These are phyloP conservation scores for Nyctereutes procyonoides DNA, from an alignment of 2,113 vertebrate genomes.

Conservation along the genomic window DNA sequence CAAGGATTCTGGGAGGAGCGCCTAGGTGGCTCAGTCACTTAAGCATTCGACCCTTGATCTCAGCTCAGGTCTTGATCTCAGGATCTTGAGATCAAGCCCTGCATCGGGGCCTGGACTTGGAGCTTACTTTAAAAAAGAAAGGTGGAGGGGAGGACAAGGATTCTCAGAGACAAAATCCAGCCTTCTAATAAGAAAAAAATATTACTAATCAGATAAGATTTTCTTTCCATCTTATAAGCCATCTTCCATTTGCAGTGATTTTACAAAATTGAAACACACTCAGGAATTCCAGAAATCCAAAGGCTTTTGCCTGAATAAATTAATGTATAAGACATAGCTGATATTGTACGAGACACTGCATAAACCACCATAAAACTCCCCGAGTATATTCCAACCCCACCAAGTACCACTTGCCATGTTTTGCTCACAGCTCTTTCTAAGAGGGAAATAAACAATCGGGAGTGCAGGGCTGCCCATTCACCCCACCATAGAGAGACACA, in stretches of 20 bases:
- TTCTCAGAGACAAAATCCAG: not conserved
- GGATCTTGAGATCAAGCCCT: not conserved
- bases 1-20: not conserved
- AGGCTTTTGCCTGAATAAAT: not conserved
- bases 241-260: not conserved
- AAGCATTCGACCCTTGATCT: not conserved
- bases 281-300: not conserved
- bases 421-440: not conserved
- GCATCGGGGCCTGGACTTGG: too few species aligned
- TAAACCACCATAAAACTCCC: accelerated
- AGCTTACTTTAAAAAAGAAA: not conserved
- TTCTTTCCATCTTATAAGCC: not conserved
- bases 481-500: not conserved
- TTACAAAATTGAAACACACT: not conserved
- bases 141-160: not conserved
- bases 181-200: not conserved
- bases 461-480: not conserved
- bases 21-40: not conserved
- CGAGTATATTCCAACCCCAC: not conserved
- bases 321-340: not conserved
- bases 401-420: not conserved
- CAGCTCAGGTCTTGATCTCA: not conserved
- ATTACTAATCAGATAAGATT: not conserved
- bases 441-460: not conserved
- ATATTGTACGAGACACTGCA: accelerated